Evolutionary conservation across 2,797 vertebrate species (phyloP).

Genomic region (Orientallactaga sibirica): DNA sequence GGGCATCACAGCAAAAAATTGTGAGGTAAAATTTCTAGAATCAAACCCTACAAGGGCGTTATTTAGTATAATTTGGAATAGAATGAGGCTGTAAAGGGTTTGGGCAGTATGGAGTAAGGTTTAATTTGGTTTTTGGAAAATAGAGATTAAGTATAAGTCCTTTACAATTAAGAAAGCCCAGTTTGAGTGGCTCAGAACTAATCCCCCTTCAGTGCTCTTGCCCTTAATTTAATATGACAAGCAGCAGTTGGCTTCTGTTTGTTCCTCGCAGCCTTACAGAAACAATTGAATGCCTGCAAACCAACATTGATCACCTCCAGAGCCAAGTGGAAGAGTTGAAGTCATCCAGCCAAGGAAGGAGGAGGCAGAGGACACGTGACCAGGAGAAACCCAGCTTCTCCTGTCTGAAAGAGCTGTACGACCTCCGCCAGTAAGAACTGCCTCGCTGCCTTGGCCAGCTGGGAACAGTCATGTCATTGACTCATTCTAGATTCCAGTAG

Average conservation of each 20-base stretch:
- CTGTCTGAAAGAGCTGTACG: slow-evolving; percentile 95
- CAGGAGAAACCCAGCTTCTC: slow-evolving; percentile 92
- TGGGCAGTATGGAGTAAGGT: not conserved
- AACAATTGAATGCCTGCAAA: slow-evolving; percentile 94
- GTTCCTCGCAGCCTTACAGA: slow-evolving; percentile 92
- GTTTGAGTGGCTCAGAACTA: not conserved
- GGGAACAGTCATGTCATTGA: not conserved
- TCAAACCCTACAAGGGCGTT: not conserved
- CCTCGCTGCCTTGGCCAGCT: not conserved
- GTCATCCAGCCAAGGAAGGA: slow-evolving; percentile 85
- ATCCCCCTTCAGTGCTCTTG: slow-evolving; percentile 45
- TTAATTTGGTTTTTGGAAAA: slow-evolving; percentile 9
- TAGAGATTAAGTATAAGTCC: slow-evolving; percentile 46
- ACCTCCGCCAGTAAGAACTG: slow-evolving; percentile 94
- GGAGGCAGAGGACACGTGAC: slow-evolving; percentile 88
- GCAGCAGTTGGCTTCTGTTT: slow-evolving; percentile 60
- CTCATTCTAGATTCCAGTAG: not conserved
- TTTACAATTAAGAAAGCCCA: slow-evolving; percentile 62
- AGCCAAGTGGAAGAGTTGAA: slow-evolving; percentile 94
- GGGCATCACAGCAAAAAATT: slow-evolving; percentile 94
- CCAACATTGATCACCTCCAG: slow-evolving; percentile 94
- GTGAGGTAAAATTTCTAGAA: slow-evolving; percentile 88
- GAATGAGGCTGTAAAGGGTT: not conserved
- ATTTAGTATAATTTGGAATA: not conserved
- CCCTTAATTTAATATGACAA: slow-evolving; percentile 62